Conservation (phyloP, 2,888 invertebrate species). For the Allolobophora icterica region DNA sequence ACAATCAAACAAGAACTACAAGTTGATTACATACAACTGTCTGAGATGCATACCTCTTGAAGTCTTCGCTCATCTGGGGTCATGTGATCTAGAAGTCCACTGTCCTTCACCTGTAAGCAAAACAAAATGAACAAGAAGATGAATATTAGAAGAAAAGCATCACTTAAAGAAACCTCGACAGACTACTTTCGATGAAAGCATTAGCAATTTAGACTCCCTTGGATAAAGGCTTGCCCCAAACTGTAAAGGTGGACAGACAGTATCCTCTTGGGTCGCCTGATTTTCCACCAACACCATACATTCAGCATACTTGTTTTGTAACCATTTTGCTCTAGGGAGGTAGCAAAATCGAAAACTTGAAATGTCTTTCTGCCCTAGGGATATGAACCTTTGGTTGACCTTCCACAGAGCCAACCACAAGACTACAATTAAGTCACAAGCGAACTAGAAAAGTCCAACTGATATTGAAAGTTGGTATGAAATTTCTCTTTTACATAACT, state of each 20-base stretch:
- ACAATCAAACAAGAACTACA: background rate
- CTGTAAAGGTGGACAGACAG: too few relatives aligned
- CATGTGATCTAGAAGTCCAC: slow-evolving; percentile 33
- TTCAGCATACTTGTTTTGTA: background rate
- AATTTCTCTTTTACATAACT: background rate
- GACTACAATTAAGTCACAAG: background rate
- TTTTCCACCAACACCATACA: too few relatives aligned
- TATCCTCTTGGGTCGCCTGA: too few relatives aligned
- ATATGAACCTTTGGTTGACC: background rate
- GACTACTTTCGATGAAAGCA: too few relatives aligned
- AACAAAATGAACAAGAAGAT: background rate
- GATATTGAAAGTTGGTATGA: background rate
- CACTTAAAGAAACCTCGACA: background rate
- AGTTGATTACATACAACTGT: background rate
- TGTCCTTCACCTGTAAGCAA: slow-evolving; percentile 28
- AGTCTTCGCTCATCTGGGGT: slow-evolving; percentile 19
- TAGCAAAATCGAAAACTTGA: background rate
- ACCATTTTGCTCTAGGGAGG: background rate
- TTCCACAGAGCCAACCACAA: background rate
- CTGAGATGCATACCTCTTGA: slow-evolving; percentile 32
- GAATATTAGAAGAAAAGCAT: background rate
- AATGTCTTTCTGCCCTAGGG: background rate
- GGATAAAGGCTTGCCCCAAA: too few relatives aligned
- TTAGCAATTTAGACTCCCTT: too few relatives aligned
- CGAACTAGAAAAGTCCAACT: background rate